A percentile compares a stretch with the other conserved stretches of the same genome.
phyloP scores from a whole-genome alignment of 2,113 vertebrate genomes.

The Leptodactylus fuscus region DNA sequence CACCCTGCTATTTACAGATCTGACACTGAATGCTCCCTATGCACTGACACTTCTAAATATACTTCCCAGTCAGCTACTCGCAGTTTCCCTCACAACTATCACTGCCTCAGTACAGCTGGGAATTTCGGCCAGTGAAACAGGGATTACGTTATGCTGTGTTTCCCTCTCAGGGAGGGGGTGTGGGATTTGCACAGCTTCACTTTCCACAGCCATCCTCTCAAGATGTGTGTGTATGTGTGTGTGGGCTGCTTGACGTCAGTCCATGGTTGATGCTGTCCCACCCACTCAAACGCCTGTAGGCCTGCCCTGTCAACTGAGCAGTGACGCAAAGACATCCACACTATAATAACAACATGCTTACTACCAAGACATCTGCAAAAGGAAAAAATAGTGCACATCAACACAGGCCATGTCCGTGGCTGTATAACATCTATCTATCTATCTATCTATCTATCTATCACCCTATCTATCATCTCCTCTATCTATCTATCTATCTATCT shows the following conservation, averaged over 20 bases:
- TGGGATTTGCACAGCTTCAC: constrained; percentile 22
- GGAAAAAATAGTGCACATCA: too few species aligned
- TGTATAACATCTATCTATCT: too few species aligned
- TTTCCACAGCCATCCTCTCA: not conserved
- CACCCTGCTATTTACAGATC: too few species aligned
- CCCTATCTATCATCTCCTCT: too few species aligned
- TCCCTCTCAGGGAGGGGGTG: constrained; percentile 26
- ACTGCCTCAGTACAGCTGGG: constrained; percentile 21
- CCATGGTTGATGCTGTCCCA: constrained; percentile 48
- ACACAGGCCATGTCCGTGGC: too few species aligned
- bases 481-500: too few species aligned
- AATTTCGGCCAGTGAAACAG: not conserved
- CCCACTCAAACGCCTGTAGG: constrained; percentile 35
- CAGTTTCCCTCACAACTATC: too few species aligned
- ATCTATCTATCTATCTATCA: too few species aligned
- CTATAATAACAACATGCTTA: constrained; percentile 18
- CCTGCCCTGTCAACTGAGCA: constrained; percentile 11
- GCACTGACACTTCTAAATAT: not conserved
- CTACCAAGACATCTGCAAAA: not conserved
- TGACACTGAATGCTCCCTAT: too few species aligned
- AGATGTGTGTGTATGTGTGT: constrained; percentile 22
- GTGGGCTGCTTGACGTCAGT: constrained; percentile 34
- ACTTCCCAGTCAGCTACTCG: not conserved
- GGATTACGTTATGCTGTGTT: not conserved
- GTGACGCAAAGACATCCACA: constrained; percentile 22